Evolutionary conservation across 2,888 invertebrate species (phyloP).

Genomic region (Mellilla xanthometata): DNA sequence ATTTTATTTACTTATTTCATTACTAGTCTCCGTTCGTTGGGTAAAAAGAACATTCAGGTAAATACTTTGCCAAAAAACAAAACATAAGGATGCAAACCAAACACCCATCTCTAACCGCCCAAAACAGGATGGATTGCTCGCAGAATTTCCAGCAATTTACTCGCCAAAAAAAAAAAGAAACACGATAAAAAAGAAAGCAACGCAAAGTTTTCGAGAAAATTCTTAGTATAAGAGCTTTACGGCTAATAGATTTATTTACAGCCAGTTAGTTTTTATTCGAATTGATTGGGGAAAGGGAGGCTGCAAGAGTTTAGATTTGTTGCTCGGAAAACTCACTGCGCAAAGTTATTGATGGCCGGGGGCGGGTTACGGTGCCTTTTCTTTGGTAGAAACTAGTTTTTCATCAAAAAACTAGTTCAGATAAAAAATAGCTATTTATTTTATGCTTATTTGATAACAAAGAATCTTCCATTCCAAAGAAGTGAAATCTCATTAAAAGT

Average conservation of each 20-base stretch:
- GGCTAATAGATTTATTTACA: conserved; percentile 16
- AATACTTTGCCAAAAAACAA: background rate
- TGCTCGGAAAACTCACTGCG: background rate
- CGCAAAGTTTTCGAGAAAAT: conserved; percentile 14
- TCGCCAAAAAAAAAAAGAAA: conserved; percentile 19
- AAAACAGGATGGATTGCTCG: conserved; percentile 42
- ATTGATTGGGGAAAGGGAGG: conserved; percentile 6
- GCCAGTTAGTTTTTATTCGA: conserved; percentile 15
- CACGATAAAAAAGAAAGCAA: background rate
- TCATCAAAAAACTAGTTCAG: too few relatives aligned
- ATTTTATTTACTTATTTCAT: too few relatives aligned
- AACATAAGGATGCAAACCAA: conserved; percentile 15
- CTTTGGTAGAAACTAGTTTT: background rate
- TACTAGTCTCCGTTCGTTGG: too few relatives aligned
- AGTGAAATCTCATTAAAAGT: too few relatives aligned
- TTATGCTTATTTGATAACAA: too few relatives aligned
- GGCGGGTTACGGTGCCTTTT: background rate
- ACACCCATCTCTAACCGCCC: conserved; percentile 32
- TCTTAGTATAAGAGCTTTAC: conserved; percentile 23
- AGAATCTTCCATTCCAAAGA: too few relatives aligned
- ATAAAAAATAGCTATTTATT: too few relatives aligned
- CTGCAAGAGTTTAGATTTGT: conserved; percentile 1
- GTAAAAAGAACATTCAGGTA: too few relatives aligned
- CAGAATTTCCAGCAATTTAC: conserved; percentile 46
- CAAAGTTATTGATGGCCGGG: background rate